phyloP scores from a whole-genome alignment of 2,113 vertebrate species.

The Elgaria multicarinata region DNA sequence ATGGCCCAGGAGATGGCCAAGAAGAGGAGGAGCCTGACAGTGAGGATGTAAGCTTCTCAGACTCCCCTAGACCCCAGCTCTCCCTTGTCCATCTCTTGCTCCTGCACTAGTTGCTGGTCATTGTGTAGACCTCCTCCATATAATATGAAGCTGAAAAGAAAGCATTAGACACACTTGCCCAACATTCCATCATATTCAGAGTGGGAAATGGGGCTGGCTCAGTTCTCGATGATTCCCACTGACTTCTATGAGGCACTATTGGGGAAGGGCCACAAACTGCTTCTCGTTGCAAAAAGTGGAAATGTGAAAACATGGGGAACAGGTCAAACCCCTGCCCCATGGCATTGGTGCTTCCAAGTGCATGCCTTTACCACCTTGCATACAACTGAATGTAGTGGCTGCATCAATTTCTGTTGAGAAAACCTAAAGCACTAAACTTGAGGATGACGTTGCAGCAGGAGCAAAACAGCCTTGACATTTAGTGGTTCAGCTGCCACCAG shows the following conservation, averaged over 20 bases:
- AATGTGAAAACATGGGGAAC: not conserved
- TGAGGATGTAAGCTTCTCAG: too few species aligned
- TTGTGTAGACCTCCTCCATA: too few species aligned
- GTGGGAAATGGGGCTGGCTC: not conserved
- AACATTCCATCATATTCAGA: not conserved
- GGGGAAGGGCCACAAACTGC: not conserved
- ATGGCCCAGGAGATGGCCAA: too few species aligned
- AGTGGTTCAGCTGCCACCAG: too few species aligned
- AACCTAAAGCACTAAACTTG: not conserved
- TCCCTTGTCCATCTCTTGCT: too few species aligned
- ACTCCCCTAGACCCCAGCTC: too few species aligned
- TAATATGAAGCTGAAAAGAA: too few species aligned
- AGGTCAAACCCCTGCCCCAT: not conserved
- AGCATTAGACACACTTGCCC: not conserved
- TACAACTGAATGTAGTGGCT: not conserved
- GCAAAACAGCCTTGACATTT: not conserved
- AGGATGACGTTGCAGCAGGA: not conserved
- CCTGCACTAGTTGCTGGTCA: too few species aligned
- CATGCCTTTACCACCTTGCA: not conserved
- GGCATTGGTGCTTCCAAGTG: too few species aligned
- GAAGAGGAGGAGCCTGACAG: too few species aligned
- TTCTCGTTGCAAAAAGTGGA: not conserved
- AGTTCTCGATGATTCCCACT: not conserved
- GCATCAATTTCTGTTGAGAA: not conserved
- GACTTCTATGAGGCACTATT: not conserved